Evolutionary conservation across 2,888 invertebrate genomes (phyloP).

Genomic region (Tryphoninae sp.): DNA sequence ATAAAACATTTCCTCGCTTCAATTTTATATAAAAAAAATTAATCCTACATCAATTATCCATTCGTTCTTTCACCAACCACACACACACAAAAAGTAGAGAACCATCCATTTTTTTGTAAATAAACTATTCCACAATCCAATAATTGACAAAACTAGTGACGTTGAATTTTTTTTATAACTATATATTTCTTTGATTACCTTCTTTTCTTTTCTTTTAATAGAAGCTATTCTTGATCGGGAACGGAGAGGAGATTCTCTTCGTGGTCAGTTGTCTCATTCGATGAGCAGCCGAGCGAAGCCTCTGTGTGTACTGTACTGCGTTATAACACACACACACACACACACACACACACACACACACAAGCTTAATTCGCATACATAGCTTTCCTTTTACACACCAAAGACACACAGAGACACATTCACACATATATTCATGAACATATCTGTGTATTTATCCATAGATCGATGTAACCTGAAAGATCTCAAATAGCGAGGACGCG

Average conservation of each 20-base stretch:
- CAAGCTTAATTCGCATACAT: neutral
- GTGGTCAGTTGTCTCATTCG: constrained; percentile 59
- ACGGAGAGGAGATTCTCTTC: neutral
- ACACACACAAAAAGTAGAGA: too few species aligned
- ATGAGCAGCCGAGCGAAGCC: constrained; percentile 54
- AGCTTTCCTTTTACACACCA: neutral
- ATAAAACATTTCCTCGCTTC: too few species aligned
- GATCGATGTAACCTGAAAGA: constrained; percentile 40
- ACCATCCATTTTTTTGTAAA: too few species aligned
- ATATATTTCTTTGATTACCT: neutral
- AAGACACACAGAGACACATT: neutral
- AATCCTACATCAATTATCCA: too few species aligned
- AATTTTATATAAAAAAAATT: too few species aligned
- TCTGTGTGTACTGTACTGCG: neutral
- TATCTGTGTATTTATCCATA: neutral
- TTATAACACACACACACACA: too few species aligned
- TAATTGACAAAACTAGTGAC: neutral
- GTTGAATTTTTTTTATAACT: neutral
- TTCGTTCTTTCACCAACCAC: too few species aligned
- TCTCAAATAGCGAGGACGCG: constrained; percentile 14
- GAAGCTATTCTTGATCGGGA: constrained; percentile 17
- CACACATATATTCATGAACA: neutral
- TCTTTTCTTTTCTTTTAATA: constrained; percentile 19
- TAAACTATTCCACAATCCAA: too few species aligned
- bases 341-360: too few species aligned